These are phyloP conservation scores for Linnaemya vulpina DNA, from an alignment of 2,888 invertebrate species.

Conservation along the genomic window DNA sequence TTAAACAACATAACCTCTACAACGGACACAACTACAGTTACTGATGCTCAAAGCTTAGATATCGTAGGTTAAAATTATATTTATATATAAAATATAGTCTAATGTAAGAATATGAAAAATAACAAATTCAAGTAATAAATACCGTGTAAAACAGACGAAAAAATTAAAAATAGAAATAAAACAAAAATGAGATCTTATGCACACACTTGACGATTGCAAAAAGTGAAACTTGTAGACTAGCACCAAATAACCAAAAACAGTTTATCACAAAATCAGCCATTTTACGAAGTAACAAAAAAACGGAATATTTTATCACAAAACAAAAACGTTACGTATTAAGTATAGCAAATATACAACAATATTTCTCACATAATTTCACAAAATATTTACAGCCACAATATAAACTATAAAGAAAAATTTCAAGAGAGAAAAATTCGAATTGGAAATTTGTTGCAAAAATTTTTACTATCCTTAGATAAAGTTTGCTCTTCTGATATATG, in stretches of 20 bases:
- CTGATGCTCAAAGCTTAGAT: conserved; percentile 83
- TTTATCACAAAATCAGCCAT: conserved; percentile 63
- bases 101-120: conserved; percentile 50
- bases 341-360: conserved; percentile 25
- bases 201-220: conserved; percentile 63
- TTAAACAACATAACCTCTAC: conserved; percentile 65
- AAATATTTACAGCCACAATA: conserved; percentile 25
- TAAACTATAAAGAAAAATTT: conserved; percentile 1
- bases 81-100: conserved; percentile 55
- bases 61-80: conserved; percentile 81
- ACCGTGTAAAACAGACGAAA: conserved; percentile 45
- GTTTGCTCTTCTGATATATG: background rate
- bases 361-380: conserved; percentile 39
- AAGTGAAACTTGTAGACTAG: conserved; percentile 70
- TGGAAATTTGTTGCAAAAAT: background rate
- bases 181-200: conserved; percentile 65
- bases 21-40: conserved; percentile 75
- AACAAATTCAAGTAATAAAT: conserved; percentile 47
- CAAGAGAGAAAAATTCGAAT: conserved; percentile 10
- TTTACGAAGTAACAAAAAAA: conserved; percentile 23
- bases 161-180: conserved; percentile 43
- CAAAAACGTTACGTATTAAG: background rate
- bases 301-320: conserved; percentile 57
- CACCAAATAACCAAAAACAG: conserved; percentile 62
- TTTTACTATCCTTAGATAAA: no score